Evolutionary conservation across 2,888 invertebrate genomes (phyloP), one percentile per base, ranked within the genome.

Genomic region (Nomada fucata): DNA sequence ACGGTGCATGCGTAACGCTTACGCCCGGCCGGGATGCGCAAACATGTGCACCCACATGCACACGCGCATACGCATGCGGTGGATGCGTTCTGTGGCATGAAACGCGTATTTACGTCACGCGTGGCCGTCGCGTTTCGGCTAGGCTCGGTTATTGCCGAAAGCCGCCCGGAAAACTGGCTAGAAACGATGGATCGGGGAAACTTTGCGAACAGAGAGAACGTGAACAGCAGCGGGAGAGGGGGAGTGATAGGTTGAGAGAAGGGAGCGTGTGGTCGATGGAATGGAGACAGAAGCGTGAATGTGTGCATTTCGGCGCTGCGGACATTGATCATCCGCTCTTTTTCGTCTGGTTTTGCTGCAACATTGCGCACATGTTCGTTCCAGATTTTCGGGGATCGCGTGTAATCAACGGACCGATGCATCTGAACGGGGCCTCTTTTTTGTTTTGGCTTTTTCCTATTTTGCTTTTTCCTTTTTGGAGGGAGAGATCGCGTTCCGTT

Each of bases 241-340:
- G 15, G 9, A 26, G 5, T 36, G 36, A 36, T 36, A 36, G 36
- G 36, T 0, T 36, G 36, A 36, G 36, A 7, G 36, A 7, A 36
- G 36, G 61, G 44, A 26, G 57, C 20, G 44, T 36, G 61, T n/a
- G 82, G 20, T 72, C 80, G 68, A 53, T 50, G 44, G 44, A 60
- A 70, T 59, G 59, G 63, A 68, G 68, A 72, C 53, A 61, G 47
- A 29, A 71, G 65, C 65, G 77, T 18, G 76, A 60, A 72, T 73
- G 82, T 69, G 82, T 81, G 82, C 70, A 74, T 81, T 71, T 76
- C 68, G 53, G 47, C 76, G 81, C 63, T 76, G 47, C 82, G 73
- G 69, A 69, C 82, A 83, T 83, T 75, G 82, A 83, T 83, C 82
- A 82, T 82, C 76, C 82, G 72, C 73, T 71, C 82, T 83, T 75